phyloP scores from a whole-genome alignment of 1,140 invertebrate species.

The Polypedilum pembai region DNA sequence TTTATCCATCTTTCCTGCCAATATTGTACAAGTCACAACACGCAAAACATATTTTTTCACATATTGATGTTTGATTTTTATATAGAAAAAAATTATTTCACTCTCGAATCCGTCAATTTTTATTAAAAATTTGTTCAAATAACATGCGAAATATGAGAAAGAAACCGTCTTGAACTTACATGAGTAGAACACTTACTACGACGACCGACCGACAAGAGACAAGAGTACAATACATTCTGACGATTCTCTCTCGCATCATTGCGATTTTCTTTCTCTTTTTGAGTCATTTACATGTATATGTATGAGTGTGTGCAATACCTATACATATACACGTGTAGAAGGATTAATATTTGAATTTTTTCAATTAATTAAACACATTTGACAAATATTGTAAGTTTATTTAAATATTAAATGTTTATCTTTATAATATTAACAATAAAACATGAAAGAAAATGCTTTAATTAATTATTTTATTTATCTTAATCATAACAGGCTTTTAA shows the following conservation, averaged over 20 bases:
- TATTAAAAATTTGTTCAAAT: conserved; percentile 8
- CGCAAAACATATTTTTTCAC: conserved; percentile 2
- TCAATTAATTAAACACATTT: too few species aligned
- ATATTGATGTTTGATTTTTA: neutral
- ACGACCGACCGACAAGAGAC: neutral
- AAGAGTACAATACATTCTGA: neutral
- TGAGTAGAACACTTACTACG: conserved; percentile 11
- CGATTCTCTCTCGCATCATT: conserved; percentile 16
- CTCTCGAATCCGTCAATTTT: conserved; percentile 2
- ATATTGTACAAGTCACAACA: neutral
- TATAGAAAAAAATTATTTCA: neutral
- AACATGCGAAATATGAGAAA: neutral
- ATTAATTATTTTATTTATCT: too few species aligned
- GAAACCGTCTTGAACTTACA: conserved; percentile 17
- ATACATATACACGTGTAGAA: too few species aligned
- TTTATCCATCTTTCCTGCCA: neutral
- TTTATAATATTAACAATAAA: too few species aligned
- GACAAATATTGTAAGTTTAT: too few species aligned
- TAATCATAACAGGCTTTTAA: too few species aligned
- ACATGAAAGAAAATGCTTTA: too few species aligned
- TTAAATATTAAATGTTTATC: too few species aligned
- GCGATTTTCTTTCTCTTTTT: neutral
- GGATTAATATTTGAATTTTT: too few species aligned
- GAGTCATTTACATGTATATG: too few species aligned
- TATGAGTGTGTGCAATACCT: too few species aligned